Evolutionary conservation across 2,888 invertebrate genomes (phyloP).

Genomic region (Polyommatus iphigenia): DNA sequence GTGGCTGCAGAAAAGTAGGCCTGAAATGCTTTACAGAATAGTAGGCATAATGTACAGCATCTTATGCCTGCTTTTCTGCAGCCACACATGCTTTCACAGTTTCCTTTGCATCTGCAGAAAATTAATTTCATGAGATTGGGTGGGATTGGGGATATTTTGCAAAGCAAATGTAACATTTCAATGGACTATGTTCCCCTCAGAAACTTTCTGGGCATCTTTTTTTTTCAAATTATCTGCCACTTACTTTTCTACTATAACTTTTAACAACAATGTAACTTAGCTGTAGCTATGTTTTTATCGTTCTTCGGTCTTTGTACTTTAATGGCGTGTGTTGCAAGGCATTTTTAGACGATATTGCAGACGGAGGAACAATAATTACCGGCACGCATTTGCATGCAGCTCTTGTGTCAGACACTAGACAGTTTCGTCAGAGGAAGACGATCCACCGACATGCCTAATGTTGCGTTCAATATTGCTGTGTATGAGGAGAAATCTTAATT

Average conservation of each 20-base stretch:
- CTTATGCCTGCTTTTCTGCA: too few relatives aligned
- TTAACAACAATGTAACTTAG: neutral
- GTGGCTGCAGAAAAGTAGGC: too few relatives aligned
- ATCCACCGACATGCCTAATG: slow-evolving; percentile 14
- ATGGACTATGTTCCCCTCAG: too few relatives aligned
- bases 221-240: too few relatives aligned
- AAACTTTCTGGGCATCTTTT: too few relatives aligned
- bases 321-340: neutral
- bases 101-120: too few relatives aligned
- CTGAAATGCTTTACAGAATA: too few relatives aligned
- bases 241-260: neutral
- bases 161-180: too few relatives aligned
- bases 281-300: neutral
- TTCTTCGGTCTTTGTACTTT: neutral
- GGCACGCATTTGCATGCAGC: slow-evolving; percentile 13
- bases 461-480: neutral
- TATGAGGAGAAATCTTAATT: neutral
- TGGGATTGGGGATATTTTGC: too few relatives aligned
- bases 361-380: slow-evolving; percentile 9
- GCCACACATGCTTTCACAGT: too few relatives aligned
- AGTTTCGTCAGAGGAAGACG: slow-evolving; percentile 9
- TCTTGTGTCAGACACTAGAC: neutral
- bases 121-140: too few relatives aligned
- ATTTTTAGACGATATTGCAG: neutral
- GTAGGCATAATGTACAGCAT: too few relatives aligned